phyloP scores from a whole-genome alignment of 1,140 invertebrate genomes.

The Drosophila busckii region DNA sequence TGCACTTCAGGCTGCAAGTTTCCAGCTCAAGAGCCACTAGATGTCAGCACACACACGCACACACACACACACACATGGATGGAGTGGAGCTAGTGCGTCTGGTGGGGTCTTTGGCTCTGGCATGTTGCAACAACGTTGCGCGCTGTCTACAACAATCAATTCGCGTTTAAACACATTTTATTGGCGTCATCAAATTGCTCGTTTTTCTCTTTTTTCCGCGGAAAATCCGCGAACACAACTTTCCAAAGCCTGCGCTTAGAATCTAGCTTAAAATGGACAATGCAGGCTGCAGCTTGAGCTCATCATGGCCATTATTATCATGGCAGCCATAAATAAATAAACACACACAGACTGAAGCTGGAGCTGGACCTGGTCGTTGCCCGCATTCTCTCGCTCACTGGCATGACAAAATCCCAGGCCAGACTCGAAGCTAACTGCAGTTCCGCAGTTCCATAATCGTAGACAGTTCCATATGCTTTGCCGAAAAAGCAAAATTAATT shows the following conservation, averaged over 20 bases:
- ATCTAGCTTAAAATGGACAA: slow-evolving; percentile 60
- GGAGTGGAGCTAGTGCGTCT: slow-evolving; percentile 35
- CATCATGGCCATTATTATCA: slow-evolving; percentile 24
- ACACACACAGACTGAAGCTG: slow-evolving; percentile 27
- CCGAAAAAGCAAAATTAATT: slow-evolving; percentile 74
- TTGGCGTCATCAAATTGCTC: slow-evolving; percentile 68
- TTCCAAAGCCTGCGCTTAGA: slow-evolving; percentile 55
- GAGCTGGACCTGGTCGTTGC: slow-evolving; percentile 35
- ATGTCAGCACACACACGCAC: slow-evolving; percentile 48
- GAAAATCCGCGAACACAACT: slow-evolving; percentile 65
- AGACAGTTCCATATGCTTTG: background rate
- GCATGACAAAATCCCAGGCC: slow-evolving; percentile 34
- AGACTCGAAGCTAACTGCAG: background rate
- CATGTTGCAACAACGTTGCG: slow-evolving; percentile 53
- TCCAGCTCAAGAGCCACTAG: slow-evolving; percentile 63
- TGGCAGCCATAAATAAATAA: slow-evolving; percentile 65
- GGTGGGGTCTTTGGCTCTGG: slow-evolving; percentile 24
- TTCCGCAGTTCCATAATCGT: background rate
- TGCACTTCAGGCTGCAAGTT: slow-evolving; percentile 68
- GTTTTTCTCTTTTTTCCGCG: too few species aligned
- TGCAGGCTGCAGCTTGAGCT: slow-evolving; percentile 21
- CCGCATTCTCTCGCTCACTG: slow-evolving; percentile 53
- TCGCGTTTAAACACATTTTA: slow-evolving; percentile 73
- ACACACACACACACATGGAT: slow-evolving; percentile 1
- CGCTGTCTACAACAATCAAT: slow-evolving; percentile 72